Evolutionary conservation across 1,140 invertebrate genomes (phyloP).

Genomic region (Bombus picipes): DNA sequence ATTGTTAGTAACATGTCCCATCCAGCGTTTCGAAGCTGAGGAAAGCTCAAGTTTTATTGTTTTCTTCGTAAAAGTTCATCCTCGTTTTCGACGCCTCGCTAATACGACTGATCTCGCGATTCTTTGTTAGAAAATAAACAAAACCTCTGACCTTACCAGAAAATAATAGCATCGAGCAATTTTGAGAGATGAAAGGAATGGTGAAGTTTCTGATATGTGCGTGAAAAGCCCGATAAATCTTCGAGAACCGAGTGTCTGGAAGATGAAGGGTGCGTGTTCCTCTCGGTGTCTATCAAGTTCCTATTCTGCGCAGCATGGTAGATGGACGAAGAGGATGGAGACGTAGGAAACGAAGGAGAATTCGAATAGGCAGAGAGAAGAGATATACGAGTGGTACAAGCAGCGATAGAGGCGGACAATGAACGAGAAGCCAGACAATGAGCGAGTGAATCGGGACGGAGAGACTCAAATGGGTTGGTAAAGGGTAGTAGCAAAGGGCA

Average conservation of each 20-base stretch:
- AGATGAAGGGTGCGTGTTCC: neutral
- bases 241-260: neutral
- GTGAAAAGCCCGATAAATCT: conserved; percentile 23
- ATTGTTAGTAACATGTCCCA: too few species aligned
- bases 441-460: conserved; percentile 29
- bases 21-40: too few species aligned
- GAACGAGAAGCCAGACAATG: conserved; percentile 45
- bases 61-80: too few species aligned
- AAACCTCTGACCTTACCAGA: neutral
- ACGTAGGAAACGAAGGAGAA: neutral
- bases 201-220: neutral
- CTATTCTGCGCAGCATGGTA: neutral
- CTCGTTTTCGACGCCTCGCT: too few species aligned
- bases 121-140: neutral
- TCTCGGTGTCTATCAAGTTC: conserved; percentile 25
- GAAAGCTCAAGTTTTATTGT: too few species aligned
- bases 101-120: too few species aligned
- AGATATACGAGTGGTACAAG: conserved; percentile 20
- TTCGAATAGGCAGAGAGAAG: neutral
- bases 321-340: neutral
- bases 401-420: conserved; percentile 28
- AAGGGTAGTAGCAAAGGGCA: conserved; percentile 15
- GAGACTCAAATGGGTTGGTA: neutral
- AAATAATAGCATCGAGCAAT: neutral
- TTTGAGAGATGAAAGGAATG: neutral